Evolutionary conservation across 1,140 invertebrate genomes (phyloP).

Genomic region (Sycobia sp.): DNA sequence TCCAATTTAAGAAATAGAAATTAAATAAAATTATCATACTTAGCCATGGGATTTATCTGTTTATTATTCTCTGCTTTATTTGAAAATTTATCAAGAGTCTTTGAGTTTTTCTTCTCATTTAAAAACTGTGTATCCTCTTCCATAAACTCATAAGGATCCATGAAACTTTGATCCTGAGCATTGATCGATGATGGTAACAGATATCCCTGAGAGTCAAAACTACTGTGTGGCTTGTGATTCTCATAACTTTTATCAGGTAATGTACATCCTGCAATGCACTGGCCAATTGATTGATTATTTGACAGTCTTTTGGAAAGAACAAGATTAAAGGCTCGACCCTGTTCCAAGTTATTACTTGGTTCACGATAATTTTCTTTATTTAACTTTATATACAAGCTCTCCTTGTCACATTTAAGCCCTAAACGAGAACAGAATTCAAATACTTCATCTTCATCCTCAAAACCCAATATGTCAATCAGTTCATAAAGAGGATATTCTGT

Average conservation of each 20-base stretch:
- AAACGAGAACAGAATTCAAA: constrained; percentile 69
- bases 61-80: background rate
- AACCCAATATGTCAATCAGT: constrained; percentile 68
- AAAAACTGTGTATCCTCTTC: constrained; percentile 1
- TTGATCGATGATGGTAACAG: constrained; percentile 62
- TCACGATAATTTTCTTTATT: constrained; percentile 66
- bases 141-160: constrained; percentile 12
- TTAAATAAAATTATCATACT: constrained; percentile 1
- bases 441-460: constrained; percentile 68
- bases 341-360: constrained; percentile 61
- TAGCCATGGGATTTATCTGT: background rate
- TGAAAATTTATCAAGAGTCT: background rate
- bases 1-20: too few species aligned
- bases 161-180: constrained; percentile 61
- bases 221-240: constrained; percentile 67
- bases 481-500: constrained; percentile 69
- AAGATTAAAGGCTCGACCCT: constrained; percentile 64
- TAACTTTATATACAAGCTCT: constrained; percentile 65
- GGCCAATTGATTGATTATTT: constrained; percentile 62
- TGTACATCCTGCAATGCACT: constrained; percentile 68
- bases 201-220: constrained; percentile 70
- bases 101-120: background rate
- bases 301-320: constrained; percentile 69
- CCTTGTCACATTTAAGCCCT: constrained; percentile 66
- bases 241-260: constrained; percentile 62